phyloP scores from a whole-genome alignment of 2,113 vertebrate species.

The Pedetes capensis region DNA sequence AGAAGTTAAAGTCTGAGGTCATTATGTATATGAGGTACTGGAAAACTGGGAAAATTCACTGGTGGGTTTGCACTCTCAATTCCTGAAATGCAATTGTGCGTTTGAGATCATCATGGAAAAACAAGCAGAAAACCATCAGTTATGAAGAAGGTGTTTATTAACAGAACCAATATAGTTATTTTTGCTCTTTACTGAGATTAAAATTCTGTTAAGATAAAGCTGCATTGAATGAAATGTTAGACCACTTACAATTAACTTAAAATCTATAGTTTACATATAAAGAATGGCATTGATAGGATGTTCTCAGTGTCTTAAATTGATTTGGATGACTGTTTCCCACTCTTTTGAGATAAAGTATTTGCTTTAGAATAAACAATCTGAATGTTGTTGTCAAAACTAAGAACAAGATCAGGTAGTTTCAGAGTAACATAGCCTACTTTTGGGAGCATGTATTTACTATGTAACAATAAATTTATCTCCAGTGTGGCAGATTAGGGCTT shows the following conservation, averaged over 20 bases:
- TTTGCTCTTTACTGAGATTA: background rate
- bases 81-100: background rate
- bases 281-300: background rate
- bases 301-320: background rate
- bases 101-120: background rate
- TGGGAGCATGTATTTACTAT: background rate
- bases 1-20: background rate
- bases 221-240: background rate
- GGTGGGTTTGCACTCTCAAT: background rate
- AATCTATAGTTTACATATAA: background rate
- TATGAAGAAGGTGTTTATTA: slow-evolving; percentile 11
- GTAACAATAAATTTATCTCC: background rate
- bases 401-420: background rate
- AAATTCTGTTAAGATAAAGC: background rate
- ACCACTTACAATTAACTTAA: background rate
- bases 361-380: background rate
- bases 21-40: background rate
- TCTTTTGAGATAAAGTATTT: slow-evolving; percentile 17
- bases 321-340: background rate
- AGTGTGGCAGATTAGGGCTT: background rate
- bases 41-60: background rate
- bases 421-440: background rate
- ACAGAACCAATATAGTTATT: background rate
- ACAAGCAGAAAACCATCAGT: background rate
- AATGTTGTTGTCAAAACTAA: background rate